Evolutionary conservation across 1,140 invertebrate species (phyloP), one percentile per base, ranked within the genome.

Genomic region (Drosophila tristis): DNA sequence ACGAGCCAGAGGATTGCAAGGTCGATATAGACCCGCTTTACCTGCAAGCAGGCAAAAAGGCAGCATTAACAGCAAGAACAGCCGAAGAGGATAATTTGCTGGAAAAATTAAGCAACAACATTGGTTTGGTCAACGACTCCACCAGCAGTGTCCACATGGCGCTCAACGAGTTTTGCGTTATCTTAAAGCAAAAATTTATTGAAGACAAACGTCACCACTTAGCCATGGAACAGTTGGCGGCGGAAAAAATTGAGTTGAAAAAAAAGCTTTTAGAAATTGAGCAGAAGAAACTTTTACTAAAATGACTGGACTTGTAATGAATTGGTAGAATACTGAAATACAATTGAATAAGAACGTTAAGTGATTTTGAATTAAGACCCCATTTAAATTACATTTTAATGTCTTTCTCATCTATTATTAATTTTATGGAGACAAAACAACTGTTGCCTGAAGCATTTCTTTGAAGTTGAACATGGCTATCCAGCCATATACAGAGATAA

Each of bases 181-280:
- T 87, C 2, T 87, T 84, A 42, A 89, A 87, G 16, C 79, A 87
- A 42, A 87, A 89, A 15, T 11, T 87, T 9, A 43, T 45, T 8
- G 82, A 87, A 48, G 85, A 87, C 23, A 76, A 76, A 13, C 58
- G 82, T 2, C 82, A 87, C 15, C 84, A 87, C 5, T 25, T 66
- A 3, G 84, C 58, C 23, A 57, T 87, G 4, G 82, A 87, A 44
- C 71, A 89, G 48, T 31, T 87, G 15, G 76, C 84, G 79, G 60
- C 84, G 2, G 82, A 87, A 15, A 87, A 87, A 59, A 72, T 73
- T 55, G 82, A 84, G 35, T 31, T 87, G 4, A 87, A 89, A 25
- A 82, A 72, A 23, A 79, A 87, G 57, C 64, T 79, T 6, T 44
- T 87, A 20, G 84, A 87, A 70, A 84, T 87, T 25, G 82, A 87